Percentiles rank a stretch among this genome's conserved stretches.
phyloP scores from a whole-genome alignment of 1,140 invertebrate genomes.

The Apis dorsata region DNA sequence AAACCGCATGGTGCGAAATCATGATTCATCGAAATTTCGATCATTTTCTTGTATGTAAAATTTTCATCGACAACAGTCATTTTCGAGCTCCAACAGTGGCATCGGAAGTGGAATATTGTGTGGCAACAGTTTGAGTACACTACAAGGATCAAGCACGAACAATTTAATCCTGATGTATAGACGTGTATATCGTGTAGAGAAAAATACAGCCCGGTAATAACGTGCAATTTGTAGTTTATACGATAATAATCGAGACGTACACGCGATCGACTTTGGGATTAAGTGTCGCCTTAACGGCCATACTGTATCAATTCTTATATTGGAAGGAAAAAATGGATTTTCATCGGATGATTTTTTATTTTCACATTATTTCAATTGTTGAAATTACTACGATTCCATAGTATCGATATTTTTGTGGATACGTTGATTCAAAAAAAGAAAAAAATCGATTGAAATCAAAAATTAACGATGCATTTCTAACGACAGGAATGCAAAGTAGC shows the following conservation, averaged over 20 bases:
- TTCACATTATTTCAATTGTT: not conserved
- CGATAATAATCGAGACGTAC: conserved; percentile 26
- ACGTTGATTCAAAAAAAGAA: not conserved
- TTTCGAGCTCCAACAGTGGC: not conserved
- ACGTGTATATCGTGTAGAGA: conserved; percentile 1
- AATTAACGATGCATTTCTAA: conserved; percentile 26
- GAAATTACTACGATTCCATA: not conserved
- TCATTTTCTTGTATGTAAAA: not conserved
- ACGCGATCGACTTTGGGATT: conserved; percentile 33
- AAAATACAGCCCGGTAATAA: conserved; percentile 22
- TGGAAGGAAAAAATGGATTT: not conserved
- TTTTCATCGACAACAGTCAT: not conserved
- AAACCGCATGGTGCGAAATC: conserved; percentile 30
- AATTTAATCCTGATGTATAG: conserved; percentile 10
- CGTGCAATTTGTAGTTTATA: conserved; percentile 41
- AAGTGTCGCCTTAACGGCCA: conserved; percentile 11
- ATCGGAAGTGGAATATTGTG: conserved; percentile 36
- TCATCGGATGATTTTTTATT: not conserved
- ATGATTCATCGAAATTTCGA: conserved; percentile 8
- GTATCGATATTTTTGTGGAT: not conserved
- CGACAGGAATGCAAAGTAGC: conserved; percentile 43
- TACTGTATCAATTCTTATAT: not conserved
- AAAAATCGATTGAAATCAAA: not conserved
- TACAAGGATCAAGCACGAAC: conserved; percentile 25
- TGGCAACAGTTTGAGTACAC: not conserved